Evolutionary conservation across 1,140 invertebrate species (phyloP).

Genomic region (Procambarus virginalis): DNA sequence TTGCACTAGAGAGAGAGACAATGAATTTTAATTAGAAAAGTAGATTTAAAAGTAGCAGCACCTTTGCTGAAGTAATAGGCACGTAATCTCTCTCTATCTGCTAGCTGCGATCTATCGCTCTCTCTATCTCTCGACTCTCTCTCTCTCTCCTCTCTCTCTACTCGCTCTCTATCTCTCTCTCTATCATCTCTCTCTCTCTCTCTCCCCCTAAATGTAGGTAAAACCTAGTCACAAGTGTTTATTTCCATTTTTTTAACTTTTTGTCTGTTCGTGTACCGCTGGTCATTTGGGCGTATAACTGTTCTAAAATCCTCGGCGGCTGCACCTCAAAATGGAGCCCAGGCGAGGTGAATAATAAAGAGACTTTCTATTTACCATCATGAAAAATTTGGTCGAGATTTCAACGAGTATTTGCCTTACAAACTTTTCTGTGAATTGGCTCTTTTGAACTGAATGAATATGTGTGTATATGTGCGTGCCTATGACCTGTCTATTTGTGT

Average conservation of each 20-base stretch:
- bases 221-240: too few species aligned
- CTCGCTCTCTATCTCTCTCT: too few species aligned
- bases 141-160: too few species aligned
- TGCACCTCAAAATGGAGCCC: neutral
- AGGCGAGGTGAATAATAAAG: neutral
- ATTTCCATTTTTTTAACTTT: too few species aligned
- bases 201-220: neutral
- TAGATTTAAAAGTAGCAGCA: too few species aligned
- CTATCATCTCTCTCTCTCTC: too few species aligned
- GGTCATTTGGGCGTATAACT: neutral
- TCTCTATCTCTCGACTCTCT: neutral
- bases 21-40: too few species aligned
- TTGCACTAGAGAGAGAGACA: too few species aligned
- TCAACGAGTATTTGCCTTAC: constrained; percentile 7
- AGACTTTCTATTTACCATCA: constrained; percentile 1
- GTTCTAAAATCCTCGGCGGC: neutral
- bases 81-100: neutral
- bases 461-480: neutral
- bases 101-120: too few species aligned
- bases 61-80: neutral
- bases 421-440: constrained; percentile 5
- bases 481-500: too few species aligned
- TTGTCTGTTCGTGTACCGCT: neutral
- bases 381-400: constrained; percentile 9
- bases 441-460: neutral